phyloP scores from a whole-genome alignment of 2,888 invertebrate species.

The Stratiomys singularior region DNA sequence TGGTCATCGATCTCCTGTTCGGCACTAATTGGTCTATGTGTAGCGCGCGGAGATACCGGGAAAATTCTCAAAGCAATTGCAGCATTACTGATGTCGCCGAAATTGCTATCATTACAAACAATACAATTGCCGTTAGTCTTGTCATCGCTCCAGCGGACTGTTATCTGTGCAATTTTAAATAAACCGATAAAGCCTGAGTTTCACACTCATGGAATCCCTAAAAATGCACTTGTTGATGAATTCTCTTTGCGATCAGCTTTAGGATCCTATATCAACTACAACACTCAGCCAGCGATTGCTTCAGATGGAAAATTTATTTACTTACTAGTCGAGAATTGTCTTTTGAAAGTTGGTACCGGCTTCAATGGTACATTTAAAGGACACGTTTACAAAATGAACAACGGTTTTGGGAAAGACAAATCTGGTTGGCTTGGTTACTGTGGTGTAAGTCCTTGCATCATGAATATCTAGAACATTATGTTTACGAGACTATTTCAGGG shows the following conservation, averaged over 20 bases:
- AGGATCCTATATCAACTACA: conserved; percentile 68
- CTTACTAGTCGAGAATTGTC: conserved; percentile 82
- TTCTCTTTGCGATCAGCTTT: conserved; percentile 61
- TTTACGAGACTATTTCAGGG: conserved; percentile 69
- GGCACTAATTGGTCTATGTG: conserved; percentile 89
- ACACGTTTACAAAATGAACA: conserved; percentile 85
- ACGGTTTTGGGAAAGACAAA: conserved; percentile 83
- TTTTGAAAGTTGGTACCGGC: conserved; percentile 95
- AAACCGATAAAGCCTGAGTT: conserved; percentile 87
- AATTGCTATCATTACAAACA: conserved; percentile 79
- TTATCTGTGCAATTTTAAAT: conserved; percentile 87
- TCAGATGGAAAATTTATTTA: conserved; percentile 93
- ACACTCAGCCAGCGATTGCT: conserved; percentile 73
- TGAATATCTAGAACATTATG: too few relatives aligned
- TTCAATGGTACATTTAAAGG: conserved; percentile 93
- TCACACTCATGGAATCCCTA: conserved; percentile 88
- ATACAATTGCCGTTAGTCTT: conserved; percentile 89
- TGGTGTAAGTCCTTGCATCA: conserved; percentile 76
- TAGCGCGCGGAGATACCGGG: conserved; percentile 93
- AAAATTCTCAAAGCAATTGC: conserved; percentile 87
- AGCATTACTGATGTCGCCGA: conserved; percentile 86
- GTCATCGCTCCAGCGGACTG: conserved; percentile 86
- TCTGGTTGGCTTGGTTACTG: conserved; percentile 88
- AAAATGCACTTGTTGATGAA: conserved; percentile 75
- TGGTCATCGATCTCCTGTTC: conserved; percentile 91